Conservation (phyloP, 2,113 vertebrate species). For the Falcunculus frontatus region DNA sequence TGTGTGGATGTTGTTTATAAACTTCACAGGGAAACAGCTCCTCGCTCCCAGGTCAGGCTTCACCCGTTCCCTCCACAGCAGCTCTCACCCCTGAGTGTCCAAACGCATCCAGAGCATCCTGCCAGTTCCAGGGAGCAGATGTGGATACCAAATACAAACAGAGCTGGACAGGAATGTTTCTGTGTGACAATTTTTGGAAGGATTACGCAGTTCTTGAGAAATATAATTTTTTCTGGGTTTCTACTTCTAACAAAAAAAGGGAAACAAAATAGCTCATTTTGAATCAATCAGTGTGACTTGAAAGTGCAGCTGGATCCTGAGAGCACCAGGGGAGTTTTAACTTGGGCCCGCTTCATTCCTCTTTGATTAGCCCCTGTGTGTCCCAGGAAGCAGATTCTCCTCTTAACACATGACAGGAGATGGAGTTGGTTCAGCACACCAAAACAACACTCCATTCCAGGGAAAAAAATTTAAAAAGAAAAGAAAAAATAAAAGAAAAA, state of each 20-base stretch:
- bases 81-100: neutral
- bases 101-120: neutral
- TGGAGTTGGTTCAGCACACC: neutral
- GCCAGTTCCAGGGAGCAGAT: conserved; percentile 10
- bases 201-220: neutral
- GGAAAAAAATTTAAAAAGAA: neutral
- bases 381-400: neutral
- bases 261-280: conserved; percentile 13
- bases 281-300: neutral
- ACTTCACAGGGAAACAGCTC: neutral
- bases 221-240: neutral
- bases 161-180: neutral
- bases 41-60: neutral
- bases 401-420: neutral
- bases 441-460: neutral
- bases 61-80: neutral
- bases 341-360: neutral
- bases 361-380: neutral
- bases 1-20: neutral
- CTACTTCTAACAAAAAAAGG: neutral
- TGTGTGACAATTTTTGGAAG: neutral
- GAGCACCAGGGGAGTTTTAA: neutral
- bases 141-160: neutral
- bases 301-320: conserved; percentile 11
- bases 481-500: neutral